phyloP scores from a whole-genome alignment of 2,888 invertebrate genomes.

The Drosophila dives region DNA sequence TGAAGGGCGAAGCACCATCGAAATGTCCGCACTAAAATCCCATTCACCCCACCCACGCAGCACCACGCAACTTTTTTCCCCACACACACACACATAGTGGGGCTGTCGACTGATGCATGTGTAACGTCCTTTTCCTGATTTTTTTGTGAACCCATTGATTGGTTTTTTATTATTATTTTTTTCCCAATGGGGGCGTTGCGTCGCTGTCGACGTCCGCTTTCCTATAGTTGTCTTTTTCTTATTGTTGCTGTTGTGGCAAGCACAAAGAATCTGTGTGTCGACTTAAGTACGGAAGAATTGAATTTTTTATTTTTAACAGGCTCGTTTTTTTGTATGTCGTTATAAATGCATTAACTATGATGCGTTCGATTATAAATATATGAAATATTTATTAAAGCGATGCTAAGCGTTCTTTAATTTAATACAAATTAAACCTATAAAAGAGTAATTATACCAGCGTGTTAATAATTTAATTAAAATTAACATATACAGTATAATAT shows the following conservation, averaged over 20 bases:
- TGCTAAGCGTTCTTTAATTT: neutral
- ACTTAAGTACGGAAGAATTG: neutral
- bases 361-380: neutral
- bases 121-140: slow-evolving; percentile 72
- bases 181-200: slow-evolving; percentile 20
- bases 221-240: slow-evolving; percentile 24
- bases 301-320: neutral
- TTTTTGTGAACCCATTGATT: slow-evolving; percentile 44
- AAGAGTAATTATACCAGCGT: neutral
- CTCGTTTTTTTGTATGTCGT: slow-evolving; percentile 4
- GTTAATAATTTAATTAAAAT: neutral
- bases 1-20: slow-evolving; percentile 38
- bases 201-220: slow-evolving; percentile 23
- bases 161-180: slow-evolving; percentile 34
- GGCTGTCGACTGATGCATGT: slow-evolving; percentile 48
- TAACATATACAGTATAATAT: neutral
- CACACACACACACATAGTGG: slow-evolving; percentile 30
- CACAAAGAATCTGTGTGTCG: slow-evolving; percentile 10
- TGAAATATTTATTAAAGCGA: neutral
- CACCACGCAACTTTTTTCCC: slow-evolving; percentile 12
- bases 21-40: slow-evolving; percentile 38
- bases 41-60: neutral
- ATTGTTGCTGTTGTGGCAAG: slow-evolving; percentile 36
- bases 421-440: neutral
- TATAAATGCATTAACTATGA: slow-evolving; percentile 13